These are phyloP conservation scores for Botia almorhae DNA, from an alignment of 2,797 vertebrate genomes.

Conservation along the genomic window DNA sequence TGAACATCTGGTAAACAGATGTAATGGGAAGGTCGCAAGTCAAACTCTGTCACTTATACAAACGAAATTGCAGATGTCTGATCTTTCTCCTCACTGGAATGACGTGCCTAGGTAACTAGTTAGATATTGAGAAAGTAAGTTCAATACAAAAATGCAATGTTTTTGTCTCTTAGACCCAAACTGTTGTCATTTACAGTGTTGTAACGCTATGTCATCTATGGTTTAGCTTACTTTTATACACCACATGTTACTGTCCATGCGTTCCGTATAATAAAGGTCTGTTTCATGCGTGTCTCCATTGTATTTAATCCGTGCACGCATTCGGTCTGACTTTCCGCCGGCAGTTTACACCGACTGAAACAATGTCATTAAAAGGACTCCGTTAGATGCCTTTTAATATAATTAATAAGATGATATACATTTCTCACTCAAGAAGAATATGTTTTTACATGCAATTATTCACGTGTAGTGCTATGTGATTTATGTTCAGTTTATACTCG, in stretches of 20 bases:
- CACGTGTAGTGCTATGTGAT: slow-evolving; percentile 42
- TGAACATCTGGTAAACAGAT: slow-evolving; percentile 20
- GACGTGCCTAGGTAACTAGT: neutral
- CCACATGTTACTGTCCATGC: neutral
- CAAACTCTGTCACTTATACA: slow-evolving; percentile 9
- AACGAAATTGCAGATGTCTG: neutral
- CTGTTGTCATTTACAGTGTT: neutral
- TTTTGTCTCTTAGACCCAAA: neutral
- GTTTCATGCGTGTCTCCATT: neutral
- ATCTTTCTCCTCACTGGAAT: neutral
- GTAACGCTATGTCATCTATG: neutral
- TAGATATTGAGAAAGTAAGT: neutral
- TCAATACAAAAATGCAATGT: neutral
- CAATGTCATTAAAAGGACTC: slow-evolving; percentile 50
- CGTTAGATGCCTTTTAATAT: slow-evolving; percentile 42
- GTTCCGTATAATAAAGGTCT: neutral
- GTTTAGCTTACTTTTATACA: neutral
- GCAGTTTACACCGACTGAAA: slow-evolving; percentile 29
- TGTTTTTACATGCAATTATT: slow-evolving; percentile 33
- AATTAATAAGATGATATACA: slow-evolving; percentile 51
- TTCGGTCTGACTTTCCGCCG: slow-evolving; percentile 34
- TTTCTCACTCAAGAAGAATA: slow-evolving; percentile 33
- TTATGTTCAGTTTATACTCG: slow-evolving; percentile 50
- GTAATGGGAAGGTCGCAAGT: neutral
- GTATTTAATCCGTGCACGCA: neutral